Conservation (phyloP, 2,888 invertebrate species). For the Ectropis crepuscularia region DNA sequence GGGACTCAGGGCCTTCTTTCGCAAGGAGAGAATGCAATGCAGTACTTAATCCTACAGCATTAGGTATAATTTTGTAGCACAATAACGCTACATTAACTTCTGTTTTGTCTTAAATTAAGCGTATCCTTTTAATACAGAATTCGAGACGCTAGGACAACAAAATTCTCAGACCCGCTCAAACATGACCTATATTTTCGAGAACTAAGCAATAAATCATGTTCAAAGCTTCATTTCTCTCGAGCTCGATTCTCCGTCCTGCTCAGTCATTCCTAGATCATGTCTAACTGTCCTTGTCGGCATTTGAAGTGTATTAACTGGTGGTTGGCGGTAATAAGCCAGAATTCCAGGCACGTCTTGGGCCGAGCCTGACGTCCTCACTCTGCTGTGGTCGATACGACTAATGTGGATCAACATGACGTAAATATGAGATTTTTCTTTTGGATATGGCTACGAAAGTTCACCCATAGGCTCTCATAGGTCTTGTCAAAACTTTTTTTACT, state of each 20-base stretch:
- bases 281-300: constrained; percentile 34
- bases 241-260: constrained; percentile 28
- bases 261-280: constrained; percentile 1
- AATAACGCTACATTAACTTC: too few relatives aligned
- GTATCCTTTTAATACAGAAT: constrained; percentile 2
- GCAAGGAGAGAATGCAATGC: background rate
- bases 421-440: background rate
- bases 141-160: background rate
- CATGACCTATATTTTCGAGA: constrained; percentile 41
- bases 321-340: constrained; percentile 52
- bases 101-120: background rate
- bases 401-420: constrained; percentile 9
- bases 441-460: background rate
- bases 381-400: constrained; percentile 22
- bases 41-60: background rate
- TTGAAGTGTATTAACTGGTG: constrained; percentile 48
- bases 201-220: constrained; percentile 40
- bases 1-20: too few relatives aligned
- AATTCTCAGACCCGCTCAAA: constrained; percentile 24
- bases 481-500: too few relatives aligned
- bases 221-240: constrained; percentile 33
- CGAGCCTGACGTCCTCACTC: constrained; percentile 29
- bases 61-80: too few relatives aligned
- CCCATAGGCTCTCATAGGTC: too few relatives aligned
- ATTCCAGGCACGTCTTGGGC: constrained; percentile 66